Evolutionary conservation across 2,797 vertebrate genomes (phyloP), one percentile per base, ranked within the genome.

Genomic region (Martes flavigula): DNA sequence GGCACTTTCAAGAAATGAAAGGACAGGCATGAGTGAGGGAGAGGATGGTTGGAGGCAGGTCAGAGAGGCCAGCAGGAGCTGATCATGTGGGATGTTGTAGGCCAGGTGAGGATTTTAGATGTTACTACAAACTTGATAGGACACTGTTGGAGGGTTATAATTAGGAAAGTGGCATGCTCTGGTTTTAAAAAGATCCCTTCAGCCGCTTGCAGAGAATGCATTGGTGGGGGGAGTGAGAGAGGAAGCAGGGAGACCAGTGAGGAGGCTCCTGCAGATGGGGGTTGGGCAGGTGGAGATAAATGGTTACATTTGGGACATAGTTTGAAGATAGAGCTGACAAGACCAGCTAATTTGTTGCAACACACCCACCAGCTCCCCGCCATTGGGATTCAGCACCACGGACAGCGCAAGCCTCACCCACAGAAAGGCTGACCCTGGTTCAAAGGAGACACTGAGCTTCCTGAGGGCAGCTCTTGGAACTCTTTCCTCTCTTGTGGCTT

Each of bases 171-270:
- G 14, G 25, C 58, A 15, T 25, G 77, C 51, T 87, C 66, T 17
- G 14, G 35, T 56, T 91, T 97, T 85, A 35, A 64, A 77, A 96
- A 77, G 56, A 72, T 56, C 35, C 20, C 30, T 95, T 75, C 72
- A 73, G 72, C 35, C 32, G 7, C 38, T 82, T 12, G 1, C 46
- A 38, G 78, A 82, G 46, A 66, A 88, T 1, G 20, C 40, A 66
- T 54, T 91, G 21, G 2, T 54, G 7, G 54, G 20, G 5, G 38
- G 32, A 14, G 3, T 5, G 2, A 32, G 17, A 46, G 30, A n/a
- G 30, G 35, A 38, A 81, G 87, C 30, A 46, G 27, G n/a, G 38
- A 40, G 11, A 58, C 12, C 23, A 25, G 25, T 3, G 6, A 62
- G 35, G 54, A 68, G 30, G 25, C 27, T 43, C 60, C 30, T 32